Evolutionary conservation across 2,888 invertebrate species (phyloP), one percentile per base, ranked within the genome.

Genomic region (Subacronicta megacephala): DNA sequence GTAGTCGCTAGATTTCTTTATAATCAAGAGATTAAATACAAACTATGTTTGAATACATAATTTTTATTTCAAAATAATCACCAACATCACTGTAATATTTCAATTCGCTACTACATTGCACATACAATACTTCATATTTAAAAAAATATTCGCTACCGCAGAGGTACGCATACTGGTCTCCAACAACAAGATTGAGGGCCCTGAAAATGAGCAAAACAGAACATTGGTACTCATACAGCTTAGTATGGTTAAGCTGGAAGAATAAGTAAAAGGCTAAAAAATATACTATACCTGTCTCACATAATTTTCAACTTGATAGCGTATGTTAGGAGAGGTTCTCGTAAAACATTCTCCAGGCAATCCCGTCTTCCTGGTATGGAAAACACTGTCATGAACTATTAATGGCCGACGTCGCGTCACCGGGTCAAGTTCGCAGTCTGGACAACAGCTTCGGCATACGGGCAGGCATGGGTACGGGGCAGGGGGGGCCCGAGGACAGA

Each of bases 391-490:
- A 83, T 95, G 94, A 63, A 95, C 95, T 65, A 95, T 95, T 35
- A 95, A 84, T 3, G 95, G 95, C 64, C 95, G 89, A 64, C 95
- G 93, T 12, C 95, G 90, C 0, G 95, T 95, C 46, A 95, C 95
- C 2, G 95, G 95, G 59, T 95, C 95, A n/a, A 88, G 40, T 62
- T 89, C 85, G 69, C 92, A 89, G 47, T 83, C 57, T 1, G 90
- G 87, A 41, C 95, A 95, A 62, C 87, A 88, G 37, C 94, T 94
- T 53, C 94, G 90, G 54, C 84, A 75, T 1, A 95, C 63, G 0
- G 95, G 95, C 7, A 95, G 78, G 62, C 94, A 95, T 1, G 95
- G 95, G 40, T 90, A 95, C 0, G 84, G 86, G 3, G 82, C 77
- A 7, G 90, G 94, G 0, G 93, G 92, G 1, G 93, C 84, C 56